These are phyloP conservation scores for Adelosebastes latens DNA, from an alignment of 2,797 vertebrate genomes.

Conservation along the genomic window DNA sequence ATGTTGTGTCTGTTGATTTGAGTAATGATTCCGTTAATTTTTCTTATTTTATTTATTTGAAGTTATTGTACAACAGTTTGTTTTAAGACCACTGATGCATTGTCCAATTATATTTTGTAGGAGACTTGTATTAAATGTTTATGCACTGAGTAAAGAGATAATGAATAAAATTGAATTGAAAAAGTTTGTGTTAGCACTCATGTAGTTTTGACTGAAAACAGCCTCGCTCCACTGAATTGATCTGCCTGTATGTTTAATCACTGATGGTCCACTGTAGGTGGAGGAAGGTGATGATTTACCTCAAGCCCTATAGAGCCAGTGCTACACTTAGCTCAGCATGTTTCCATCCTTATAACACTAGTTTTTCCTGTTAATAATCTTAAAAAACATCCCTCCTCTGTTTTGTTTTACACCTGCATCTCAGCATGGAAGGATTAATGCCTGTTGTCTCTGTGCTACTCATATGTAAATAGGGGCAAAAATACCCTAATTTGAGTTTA, in stretches of 20 bases:
- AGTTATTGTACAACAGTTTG: neutral
- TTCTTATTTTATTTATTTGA: neutral
- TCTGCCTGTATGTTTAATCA: neutral
- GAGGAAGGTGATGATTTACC: constrained; percentile 27
- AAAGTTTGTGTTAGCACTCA: neutral
- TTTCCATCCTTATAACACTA: constrained; percentile 39
- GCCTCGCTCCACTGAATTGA: neutral
- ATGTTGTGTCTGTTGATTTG: neutral
- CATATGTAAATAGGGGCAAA: constrained; percentile 88
- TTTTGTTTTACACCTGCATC: constrained; percentile 81
- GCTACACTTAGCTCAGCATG: constrained; percentile 50
- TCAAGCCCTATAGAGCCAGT: constrained; percentile 17
- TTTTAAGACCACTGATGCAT: neutral
- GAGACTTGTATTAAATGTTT: neutral
- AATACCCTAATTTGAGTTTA: constrained; percentile 92
- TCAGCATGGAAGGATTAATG: constrained; percentile 84
- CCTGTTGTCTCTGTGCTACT: constrained; percentile 86
- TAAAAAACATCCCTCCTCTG: constrained; percentile 49
- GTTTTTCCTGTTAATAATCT: constrained; percentile 63
- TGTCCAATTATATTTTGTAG: neutral
- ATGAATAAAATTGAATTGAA: neutral
- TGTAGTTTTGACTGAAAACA: neutral
- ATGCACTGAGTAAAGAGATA: neutral
- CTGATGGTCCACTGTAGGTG: neutral
- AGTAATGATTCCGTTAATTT: neutral